Evolutionary conservation across 2,113 vertebrate genomes (phyloP), one percentile per base, ranked within the genome.

Genomic region (Heterotilapia buettikoferi): DNA sequence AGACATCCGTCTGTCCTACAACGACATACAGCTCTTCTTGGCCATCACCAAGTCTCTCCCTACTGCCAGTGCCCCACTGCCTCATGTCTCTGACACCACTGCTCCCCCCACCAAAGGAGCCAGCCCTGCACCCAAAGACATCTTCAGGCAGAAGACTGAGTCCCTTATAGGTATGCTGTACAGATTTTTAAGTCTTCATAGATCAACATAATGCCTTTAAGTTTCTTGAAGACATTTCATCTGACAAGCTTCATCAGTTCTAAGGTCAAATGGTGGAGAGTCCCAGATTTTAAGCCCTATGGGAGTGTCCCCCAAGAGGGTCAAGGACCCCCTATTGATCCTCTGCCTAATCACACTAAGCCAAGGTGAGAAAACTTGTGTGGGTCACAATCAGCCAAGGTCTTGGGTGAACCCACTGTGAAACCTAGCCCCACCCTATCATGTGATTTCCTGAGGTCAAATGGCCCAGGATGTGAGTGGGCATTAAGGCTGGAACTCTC

Each of bases 1-100:
- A 93, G 97, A 98, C 91, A 99, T 99, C 91, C 97, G 99, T 31
- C 96, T 99, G 59, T 99, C 99, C 81, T 99, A 99, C 94, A 99
- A 99, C 1, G 99, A 99, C 84, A 98, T 99, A 43, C 98, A 98
- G 45, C 97, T 99, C 3, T 99, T 99, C 90, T 80, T 99, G 93
- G 98, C 98, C 1, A 99, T 99, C 29, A 97, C 98, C 6, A 99
- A 98, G 88, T 99, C 99, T 54, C 97, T 99, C 89, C 98, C 99
- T 6, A 93, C 95, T 6, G 71, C 93, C 5, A 90, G 88, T 24
- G 52, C 95, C 21, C 4, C 88, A 3, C 38, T 10, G 7, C 50
- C 90, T 4, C 16, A 76, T 33, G 91, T 90, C 24, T 38, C 91
- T 33, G 86, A 87, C 2, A 2, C 33, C n/a, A 52, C 52, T 6